A percentile compares a stretch with the other conserved stretches of the same genome.
These are phyloP conservation scores for Marronus borbonicus DNA, from an alignment of 2,888 invertebrate species.

Conservation along the genomic window DNA sequence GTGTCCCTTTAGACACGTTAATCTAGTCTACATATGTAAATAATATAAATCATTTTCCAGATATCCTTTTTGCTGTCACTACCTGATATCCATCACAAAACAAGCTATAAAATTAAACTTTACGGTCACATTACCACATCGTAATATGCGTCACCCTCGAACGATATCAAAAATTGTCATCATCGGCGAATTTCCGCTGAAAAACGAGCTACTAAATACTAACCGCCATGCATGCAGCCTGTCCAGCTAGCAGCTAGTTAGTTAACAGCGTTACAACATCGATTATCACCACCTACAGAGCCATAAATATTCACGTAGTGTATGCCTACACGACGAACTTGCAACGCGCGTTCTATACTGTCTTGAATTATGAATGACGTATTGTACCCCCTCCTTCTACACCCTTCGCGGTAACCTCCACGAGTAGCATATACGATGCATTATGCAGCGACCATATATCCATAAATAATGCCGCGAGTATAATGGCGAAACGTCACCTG, in stretches of 20 bases:
- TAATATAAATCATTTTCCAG: too few relatives aligned
- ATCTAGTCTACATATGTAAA: too few relatives aligned
- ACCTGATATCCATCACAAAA: too few relatives aligned
- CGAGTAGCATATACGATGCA: too few relatives aligned
- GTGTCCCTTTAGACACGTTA: too few relatives aligned
- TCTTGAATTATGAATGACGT: slow-evolving; percentile 15
- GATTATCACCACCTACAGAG: background rate
- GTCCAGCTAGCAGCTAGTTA: too few relatives aligned
- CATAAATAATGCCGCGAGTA: too few relatives aligned
- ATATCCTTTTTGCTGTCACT: too few relatives aligned
- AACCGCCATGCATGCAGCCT: background rate
- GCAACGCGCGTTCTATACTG: background rate
- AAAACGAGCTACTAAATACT: slow-evolving; percentile 2
- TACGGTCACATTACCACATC: background rate
- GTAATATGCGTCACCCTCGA: background rate
- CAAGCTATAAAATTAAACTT: too few relatives aligned
- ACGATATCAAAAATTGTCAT: background rate
- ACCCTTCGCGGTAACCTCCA: too few relatives aligned
- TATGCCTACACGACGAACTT: background rate
- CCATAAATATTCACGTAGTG: background rate
- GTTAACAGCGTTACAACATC: background rate
- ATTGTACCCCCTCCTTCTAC: background rate
- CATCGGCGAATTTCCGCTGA: background rate
- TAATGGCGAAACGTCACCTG: too few relatives aligned
- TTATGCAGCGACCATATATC: too few relatives aligned